Conservation (phyloP, 2,113 vertebrate species). For the Alethe castanea region DNA sequence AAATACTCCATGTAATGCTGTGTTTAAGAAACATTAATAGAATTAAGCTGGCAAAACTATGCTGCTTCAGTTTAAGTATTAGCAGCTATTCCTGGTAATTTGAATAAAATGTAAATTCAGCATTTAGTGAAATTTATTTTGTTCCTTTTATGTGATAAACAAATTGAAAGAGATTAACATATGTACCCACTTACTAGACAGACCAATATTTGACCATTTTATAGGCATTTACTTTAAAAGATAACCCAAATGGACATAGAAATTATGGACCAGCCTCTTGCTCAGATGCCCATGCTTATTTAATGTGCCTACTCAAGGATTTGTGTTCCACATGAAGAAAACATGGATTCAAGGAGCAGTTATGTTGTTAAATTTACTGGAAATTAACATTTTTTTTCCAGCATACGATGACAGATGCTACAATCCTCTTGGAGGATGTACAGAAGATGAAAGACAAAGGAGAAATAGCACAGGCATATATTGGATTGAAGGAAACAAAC, state of each 20-base stretch:
- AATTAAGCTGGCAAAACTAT: neutral
- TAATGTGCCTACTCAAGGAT: neutral
- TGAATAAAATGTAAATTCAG: neutral
- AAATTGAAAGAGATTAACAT: neutral
- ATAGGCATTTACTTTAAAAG: neutral
- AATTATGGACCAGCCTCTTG: neutral
- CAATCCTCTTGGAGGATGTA: slow-evolving; percentile 87
- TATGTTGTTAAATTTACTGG: neutral
- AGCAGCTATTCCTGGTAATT: neutral
- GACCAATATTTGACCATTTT: neutral
- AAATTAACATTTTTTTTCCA: slow-evolving; percentile 46
- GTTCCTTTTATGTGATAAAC: neutral
- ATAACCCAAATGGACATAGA: neutral
- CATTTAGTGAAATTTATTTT: neutral
- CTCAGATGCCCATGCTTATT: neutral
- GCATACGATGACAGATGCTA: slow-evolving; percentile 96
- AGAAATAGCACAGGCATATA: slow-evolving; percentile 94
- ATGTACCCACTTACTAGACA: neutral
- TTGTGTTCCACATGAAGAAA: neutral
- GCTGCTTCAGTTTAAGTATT: neutral
- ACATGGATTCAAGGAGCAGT: neutral
- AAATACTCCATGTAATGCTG: neutral
- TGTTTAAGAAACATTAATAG: neutral
- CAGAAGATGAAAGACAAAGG: slow-evolving; percentile 94
- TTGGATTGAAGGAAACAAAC: slow-evolving; percentile 97